Percentiles rank a stretch among this genome's conserved stretches.
Evolutionary conservation across 2,888 invertebrate genomes (phyloP).

Genomic region (Brenthis ino): DNA sequence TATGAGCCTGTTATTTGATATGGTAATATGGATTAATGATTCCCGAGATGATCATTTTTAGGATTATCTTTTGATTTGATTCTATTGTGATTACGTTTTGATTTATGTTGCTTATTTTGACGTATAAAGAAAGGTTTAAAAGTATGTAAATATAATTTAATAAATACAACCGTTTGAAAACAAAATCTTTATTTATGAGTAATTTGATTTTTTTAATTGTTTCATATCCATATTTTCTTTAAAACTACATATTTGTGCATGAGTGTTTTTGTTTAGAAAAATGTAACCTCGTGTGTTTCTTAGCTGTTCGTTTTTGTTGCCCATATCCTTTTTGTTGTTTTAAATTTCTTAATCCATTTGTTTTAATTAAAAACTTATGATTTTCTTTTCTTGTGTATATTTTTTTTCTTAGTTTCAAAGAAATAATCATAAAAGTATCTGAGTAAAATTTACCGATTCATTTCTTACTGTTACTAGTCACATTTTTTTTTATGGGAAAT

Average conservation of each 20-base stretch:
- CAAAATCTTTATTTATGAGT: background rate
- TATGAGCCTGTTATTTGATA: constrained; percentile 11
- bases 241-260: constrained; percentile 33
- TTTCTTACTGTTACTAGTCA: background rate
- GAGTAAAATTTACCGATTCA: no score
- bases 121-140: no score
- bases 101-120: no score
- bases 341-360: constrained; percentile 25
- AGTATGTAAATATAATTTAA: no score
- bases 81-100: no score
- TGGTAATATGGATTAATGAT: background rate
- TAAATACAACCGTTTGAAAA: no score
- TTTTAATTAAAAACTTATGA: constrained; percentile 15
- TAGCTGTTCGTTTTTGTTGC: constrained; percentile 18
- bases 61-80: background rate
- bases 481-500: background rate
- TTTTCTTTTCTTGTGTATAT: background rate
- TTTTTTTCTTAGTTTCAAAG: constrained; percentile 19
- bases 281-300: constrained; percentile 34
- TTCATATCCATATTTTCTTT: constrained; percentile 4
- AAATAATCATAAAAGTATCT: background rate
- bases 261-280: constrained; percentile 34
- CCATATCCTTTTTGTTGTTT: constrained; percentile 10
- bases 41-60: background rate
- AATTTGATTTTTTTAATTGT: constrained; percentile 3